A percentile compares a stretch with the other conserved stretches of the same genome.
Evolutionary conservation across 2,888 invertebrate genomes (phyloP).

Genomic region (Athripsodes cinereus): DNA sequence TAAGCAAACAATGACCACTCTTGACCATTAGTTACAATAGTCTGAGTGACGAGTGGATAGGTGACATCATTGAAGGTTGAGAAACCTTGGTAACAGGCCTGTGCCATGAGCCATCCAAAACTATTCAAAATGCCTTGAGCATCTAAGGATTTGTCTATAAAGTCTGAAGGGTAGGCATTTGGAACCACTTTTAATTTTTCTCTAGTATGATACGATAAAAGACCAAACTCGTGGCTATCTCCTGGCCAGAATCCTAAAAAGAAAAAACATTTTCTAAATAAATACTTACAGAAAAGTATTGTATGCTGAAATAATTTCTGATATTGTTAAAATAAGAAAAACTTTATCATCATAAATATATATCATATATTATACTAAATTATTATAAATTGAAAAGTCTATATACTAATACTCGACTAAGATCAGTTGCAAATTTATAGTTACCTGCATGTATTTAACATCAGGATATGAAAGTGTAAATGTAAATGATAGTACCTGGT

Average conservation of each 20-base stretch:
- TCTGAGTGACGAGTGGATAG: conserved; percentile 86
- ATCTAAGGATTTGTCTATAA: conserved; percentile 59
- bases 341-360: too few species aligned
- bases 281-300: too few species aligned
- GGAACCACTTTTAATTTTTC: conserved; percentile 51
- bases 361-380: too few species aligned
- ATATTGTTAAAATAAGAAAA: too few species aligned
- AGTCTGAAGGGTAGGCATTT: conserved; percentile 46
- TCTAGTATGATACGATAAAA: conserved; percentile 66
- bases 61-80: conserved; percentile 85
- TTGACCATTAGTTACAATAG: conserved; percentile 82
- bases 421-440: too few species aligned
- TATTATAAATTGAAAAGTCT: too few species aligned
- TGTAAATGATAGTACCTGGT: too few species aligned
- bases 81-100: conserved; percentile 83
- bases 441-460: too few species aligned
- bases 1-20: conserved; percentile 82
- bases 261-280: too few species aligned
- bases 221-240: conserved; percentile 68
- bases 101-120: conserved; percentile 72
- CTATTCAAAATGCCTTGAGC: conserved; percentile 72
- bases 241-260: conserved; percentile 76
- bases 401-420: too few species aligned
- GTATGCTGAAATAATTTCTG: too few species aligned
- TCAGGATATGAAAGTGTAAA: too few species aligned